Evolutionary conservation across 1,140 invertebrate genomes (phyloP).

Genomic region (Zaprionus africanus): DNA sequence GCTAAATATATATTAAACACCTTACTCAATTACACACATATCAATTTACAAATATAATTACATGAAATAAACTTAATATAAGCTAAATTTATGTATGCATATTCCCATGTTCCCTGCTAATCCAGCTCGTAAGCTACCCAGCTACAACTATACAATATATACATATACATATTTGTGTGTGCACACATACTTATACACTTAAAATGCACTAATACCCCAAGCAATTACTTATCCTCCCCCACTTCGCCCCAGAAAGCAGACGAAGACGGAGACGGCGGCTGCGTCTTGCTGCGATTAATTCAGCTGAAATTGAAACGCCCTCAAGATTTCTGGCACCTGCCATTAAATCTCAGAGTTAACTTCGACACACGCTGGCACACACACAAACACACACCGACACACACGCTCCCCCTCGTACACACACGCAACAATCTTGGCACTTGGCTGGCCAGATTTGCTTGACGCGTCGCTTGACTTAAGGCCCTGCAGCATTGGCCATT

Average conservation of each 20-base stretch:
- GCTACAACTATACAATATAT: neutral
- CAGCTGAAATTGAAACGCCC: conserved; percentile 32
- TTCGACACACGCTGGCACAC: conserved; percentile 25
- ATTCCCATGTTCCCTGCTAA: neutral
- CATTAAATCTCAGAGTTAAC: conserved; percentile 46
- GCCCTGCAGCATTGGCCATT: conserved; percentile 49
- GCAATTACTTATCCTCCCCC: conserved; percentile 31
- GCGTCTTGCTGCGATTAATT: conserved; percentile 27
- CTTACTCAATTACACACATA: neutral
- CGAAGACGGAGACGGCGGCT: neutral
- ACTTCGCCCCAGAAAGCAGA: too few species aligned
- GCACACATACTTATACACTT: conserved; percentile 3
- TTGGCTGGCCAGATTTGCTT: conserved; percentile 51
- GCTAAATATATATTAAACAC: too few species aligned
- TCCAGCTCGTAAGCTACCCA: neutral
- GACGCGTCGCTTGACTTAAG: conserved; percentile 51
- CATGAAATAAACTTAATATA: neutral
- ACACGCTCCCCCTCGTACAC: conserved; percentile 10
- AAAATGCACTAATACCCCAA: conserved; percentile 27
- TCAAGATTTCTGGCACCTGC: conserved; percentile 50
- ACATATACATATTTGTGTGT: neutral
- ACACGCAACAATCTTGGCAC: conserved; percentile 28
- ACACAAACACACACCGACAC: conserved; percentile 5
- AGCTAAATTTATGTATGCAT: neutral
- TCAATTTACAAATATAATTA: too few species aligned